A percentile compares a stretch with the other conserved stretches of the same genome.
Conservation (phyloP, 2,113 vertebrate genomes). For the Xerus inauris region DNA sequence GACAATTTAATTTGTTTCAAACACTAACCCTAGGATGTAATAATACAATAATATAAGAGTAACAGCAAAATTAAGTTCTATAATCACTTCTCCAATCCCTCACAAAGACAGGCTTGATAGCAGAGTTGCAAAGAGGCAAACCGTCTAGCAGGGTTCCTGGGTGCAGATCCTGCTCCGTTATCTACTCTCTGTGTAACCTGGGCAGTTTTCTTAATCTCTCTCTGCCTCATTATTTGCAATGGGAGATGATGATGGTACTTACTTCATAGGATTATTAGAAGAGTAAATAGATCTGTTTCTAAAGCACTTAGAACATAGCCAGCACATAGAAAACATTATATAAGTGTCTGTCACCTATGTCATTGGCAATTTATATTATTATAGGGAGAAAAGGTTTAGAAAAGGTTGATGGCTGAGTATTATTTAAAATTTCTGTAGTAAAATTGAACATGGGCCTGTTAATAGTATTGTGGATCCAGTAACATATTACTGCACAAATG, state of each 20-base stretch:
- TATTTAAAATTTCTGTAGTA: not conserved
- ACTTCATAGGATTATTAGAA: not conserved
- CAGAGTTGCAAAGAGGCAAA: not conserved
- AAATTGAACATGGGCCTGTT: not conserved
- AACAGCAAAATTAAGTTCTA: not conserved
- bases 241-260: not conserved
- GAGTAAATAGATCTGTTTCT: not conserved
- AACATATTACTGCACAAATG: not conserved
- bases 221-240: not conserved
- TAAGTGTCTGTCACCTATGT: not conserved
- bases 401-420: not conserved
- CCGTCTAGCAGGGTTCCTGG: no score
- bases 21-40: not conserved
- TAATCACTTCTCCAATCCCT: not conserved
- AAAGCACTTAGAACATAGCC: not conserved
- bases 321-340: not conserved
- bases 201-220: not conserved
- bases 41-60: not conserved
- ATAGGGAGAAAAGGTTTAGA: not conserved
- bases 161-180: not conserved
- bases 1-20: not conserved
- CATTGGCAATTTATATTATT: not conserved
- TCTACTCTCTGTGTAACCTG: not conserved
- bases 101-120: not conserved
- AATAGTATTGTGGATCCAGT: not conserved